Evolutionary conservation across 2,797 vertebrate genomes (phyloP).

Genomic region (Mus caroli): DNA sequence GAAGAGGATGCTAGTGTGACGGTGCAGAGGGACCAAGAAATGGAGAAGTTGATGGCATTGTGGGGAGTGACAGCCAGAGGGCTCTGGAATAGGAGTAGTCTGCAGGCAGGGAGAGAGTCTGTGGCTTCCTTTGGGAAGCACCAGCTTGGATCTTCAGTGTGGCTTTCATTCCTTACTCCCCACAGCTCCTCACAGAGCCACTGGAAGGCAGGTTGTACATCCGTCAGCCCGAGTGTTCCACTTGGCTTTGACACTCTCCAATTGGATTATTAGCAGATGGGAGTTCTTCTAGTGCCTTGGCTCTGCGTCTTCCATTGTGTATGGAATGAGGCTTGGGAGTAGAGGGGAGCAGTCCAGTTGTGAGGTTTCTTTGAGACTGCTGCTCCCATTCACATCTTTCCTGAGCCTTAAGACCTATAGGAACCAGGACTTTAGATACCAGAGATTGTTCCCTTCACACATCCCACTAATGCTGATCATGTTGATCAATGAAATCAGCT

Average conservation of each 20-base stretch:
- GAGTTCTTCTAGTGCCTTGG: constrained; percentile 85
- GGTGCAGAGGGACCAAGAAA: not conserved
- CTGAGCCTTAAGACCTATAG: not conserved
- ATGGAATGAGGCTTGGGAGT: not conserved
- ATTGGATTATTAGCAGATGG: constrained; percentile 88
- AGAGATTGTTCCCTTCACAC: not conserved
- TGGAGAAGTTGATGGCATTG: not conserved
- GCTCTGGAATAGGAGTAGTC: not conserved
- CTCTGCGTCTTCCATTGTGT: constrained; percentile 63
- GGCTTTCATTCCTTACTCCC: not conserved
- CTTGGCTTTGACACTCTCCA: constrained; percentile 85
- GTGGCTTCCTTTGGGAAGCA: not conserved
- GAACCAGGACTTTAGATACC: not conserved
- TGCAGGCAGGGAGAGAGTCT: not conserved
- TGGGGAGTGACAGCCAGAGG: not conserved
- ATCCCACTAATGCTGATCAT: not conserved
- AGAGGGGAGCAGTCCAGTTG: not conserved
- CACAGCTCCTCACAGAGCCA: constrained; percentile 70
- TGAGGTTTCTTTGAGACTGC: not conserved
- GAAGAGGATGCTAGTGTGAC: not conserved
- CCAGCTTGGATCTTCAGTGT: not conserved
- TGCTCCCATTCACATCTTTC: not conserved
- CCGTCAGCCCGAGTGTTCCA: constrained; percentile 74
- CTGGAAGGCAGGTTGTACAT: constrained; percentile 81
- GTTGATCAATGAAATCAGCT: constrained; percentile 7